A percentile compares a stretch with the other conserved stretches of the same genome.
phyloP scores from a whole-genome alignment of 2,888 invertebrate genomes.

The Caenorhabditis wallacei region DNA sequence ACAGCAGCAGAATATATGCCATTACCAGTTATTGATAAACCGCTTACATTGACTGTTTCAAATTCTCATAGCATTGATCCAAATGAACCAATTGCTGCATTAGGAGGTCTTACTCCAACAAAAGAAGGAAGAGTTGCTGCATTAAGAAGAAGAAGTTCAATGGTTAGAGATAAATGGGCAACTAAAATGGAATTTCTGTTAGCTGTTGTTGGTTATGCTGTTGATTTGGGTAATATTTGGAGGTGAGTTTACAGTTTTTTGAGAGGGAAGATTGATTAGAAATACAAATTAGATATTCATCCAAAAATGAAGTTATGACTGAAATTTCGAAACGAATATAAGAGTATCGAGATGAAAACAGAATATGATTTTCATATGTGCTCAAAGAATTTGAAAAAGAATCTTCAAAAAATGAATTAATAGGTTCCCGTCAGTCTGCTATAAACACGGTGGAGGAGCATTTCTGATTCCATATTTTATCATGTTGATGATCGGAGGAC shows the following conservation, averaged over 20 bases:
- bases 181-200: slow-evolving; percentile 81
- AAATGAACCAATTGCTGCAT: slow-evolving; percentile 65
- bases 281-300: background rate
- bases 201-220: slow-evolving; percentile 81
- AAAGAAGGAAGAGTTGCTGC: slow-evolving; percentile 68
- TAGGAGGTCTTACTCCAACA: slow-evolving; percentile 67
- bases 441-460: slow-evolving; percentile 85
- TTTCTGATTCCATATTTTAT: slow-evolving; percentile 93
- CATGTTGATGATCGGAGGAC: slow-evolving; percentile 93
- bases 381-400: too few relatives aligned
- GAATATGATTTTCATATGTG: too few relatives aligned
- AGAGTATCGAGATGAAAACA: background rate
- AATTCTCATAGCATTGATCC: slow-evolving; percentile 60
- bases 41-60: slow-evolving; percentile 54
- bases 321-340: too few relatives aligned
- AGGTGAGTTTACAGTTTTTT: slow-evolving; percentile 65
- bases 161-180: slow-evolving; percentile 79
- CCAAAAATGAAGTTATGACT: too few relatives aligned
- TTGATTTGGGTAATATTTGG: slow-evolving; percentile 82
- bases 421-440: slow-evolving; percentile 79
- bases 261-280: background rate
- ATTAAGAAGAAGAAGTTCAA: slow-evolving; percentile 67
- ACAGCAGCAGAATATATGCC: slow-evolving; percentile 70
- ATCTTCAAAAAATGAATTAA: background rate
- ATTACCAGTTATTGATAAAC: slow-evolving; percentile 54